Percentiles rank a stretch among this genome's conserved stretches.
Evolutionary conservation across 2,888 invertebrate genomes (phyloP).

Genomic region (Watsonalla binaria): DNA sequence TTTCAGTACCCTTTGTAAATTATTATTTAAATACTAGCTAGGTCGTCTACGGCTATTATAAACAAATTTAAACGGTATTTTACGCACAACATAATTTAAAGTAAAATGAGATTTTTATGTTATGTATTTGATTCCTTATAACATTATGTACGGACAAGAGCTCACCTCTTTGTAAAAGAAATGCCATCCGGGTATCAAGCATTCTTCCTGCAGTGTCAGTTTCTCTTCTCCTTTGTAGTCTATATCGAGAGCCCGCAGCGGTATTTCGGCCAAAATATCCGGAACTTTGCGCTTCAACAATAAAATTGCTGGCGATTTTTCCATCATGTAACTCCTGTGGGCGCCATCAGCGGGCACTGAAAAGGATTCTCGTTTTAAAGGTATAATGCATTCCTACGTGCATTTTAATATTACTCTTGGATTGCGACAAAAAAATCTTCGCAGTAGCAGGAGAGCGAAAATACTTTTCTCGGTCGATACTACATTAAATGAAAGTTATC

Average conservation of each 20-base stretch:
- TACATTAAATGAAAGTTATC: no score
- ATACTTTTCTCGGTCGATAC: no score
- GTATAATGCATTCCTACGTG: neutral
- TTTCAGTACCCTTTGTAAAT: no score
- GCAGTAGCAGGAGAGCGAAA: no score
- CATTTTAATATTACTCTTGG: neutral
- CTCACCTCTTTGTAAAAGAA: conserved; percentile 57
- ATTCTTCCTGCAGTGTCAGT: conserved; percentile 51
- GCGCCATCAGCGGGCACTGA: conserved; percentile 4
- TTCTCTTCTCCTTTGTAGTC: conserved; percentile 41
- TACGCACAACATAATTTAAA: no score
- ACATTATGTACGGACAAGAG: no score
- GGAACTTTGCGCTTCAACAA: conserved; percentile 50
- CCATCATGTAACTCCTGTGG: conserved; percentile 41
- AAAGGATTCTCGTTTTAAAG: conserved; percentile 1
- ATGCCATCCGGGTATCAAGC: conserved; percentile 60
- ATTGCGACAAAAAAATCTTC: no score
- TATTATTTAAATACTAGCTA: no score
- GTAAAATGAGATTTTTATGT: no score
- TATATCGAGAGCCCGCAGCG: conserved; percentile 39
- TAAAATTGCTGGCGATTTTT: conserved; percentile 48
- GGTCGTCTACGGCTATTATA: no score
- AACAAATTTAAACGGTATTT: no score
- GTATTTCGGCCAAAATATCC: conserved; percentile 48
- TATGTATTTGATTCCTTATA: no score